These are phyloP conservation scores for Drosophila paulistorum DNA, from an alignment of 1,140 invertebrate genomes.

Conservation along the genomic window DNA sequence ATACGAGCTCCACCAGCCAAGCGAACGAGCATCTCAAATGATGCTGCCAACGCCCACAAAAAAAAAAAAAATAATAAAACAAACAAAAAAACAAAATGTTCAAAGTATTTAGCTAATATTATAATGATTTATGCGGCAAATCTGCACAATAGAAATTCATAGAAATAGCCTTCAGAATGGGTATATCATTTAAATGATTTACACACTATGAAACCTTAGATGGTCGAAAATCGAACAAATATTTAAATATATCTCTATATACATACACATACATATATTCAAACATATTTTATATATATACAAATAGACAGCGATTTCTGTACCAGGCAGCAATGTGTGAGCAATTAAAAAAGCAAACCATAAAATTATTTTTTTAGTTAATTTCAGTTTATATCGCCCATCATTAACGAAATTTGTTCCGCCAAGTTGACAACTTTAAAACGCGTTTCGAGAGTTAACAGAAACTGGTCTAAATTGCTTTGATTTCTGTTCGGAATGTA, in stretches of 20 bases:
- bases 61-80: no score
- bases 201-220: conserved; percentile 53
- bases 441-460: conserved; percentile 43
- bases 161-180: conserved; percentile 68
- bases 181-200: conserved; percentile 61
- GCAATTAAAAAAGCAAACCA: conserved; percentile 40
- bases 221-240: conserved; percentile 54
- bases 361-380: conserved; percentile 69
- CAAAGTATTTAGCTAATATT: conserved; percentile 59
- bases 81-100: conserved; percentile 55
- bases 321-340: conserved; percentile 29
- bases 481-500: conserved; percentile 39
- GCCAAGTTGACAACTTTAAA: conserved; percentile 70
- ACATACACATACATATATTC: neutral
- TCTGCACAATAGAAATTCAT: conserved; percentile 58
- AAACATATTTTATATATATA: neutral
- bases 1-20: conserved; percentile 40
- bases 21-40: conserved; percentile 38
- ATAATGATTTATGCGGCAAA: conserved; percentile 67
- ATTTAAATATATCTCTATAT: neutral
- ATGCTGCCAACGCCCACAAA: conserved; percentile 58
- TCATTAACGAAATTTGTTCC: conserved; percentile 79
- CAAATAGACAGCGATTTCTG: conserved; percentile 20
- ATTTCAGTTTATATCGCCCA: conserved; percentile 61
- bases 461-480: conserved; percentile 57